A percentile compares a stretch with the other conserved stretches of the same genome.
These are phyloP conservation scores for Leucopternis melanops DNA, from an alignment of 2,113 vertebrate species.

Conservation along the genomic window DNA sequence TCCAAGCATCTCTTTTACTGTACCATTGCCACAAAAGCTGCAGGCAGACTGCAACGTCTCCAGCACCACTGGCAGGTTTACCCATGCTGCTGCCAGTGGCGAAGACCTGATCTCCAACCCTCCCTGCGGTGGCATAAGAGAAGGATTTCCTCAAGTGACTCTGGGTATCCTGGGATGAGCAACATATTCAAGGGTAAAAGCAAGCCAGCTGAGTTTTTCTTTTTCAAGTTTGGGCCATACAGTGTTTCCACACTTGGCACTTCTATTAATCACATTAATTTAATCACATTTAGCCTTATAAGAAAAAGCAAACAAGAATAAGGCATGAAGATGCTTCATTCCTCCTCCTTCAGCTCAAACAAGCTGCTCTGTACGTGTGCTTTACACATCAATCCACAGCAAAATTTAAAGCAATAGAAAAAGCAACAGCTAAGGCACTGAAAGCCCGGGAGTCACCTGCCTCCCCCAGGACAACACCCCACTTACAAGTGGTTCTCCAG, in stretches of 20 bases:
- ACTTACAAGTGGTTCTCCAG: not conserved
- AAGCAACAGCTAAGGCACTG: not conserved
- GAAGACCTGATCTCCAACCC: not conserved
- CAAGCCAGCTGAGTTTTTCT: not conserved
- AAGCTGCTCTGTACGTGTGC: not conserved
- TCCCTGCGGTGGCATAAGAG: accelerated
- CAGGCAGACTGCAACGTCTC: not conserved
- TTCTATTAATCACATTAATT: not conserved
- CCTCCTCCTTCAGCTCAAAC: not conserved
- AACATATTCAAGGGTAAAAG: not conserved
- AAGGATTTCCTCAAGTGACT: not conserved
- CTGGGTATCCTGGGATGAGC: not conserved
- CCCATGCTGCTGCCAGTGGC: not conserved
- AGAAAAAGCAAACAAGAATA: not conserved
- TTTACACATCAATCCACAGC: not conserved
- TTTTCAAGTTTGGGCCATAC: not conserved
- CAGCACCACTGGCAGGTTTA: not conserved
- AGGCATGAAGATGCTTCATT: not conserved
- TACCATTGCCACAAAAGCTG: not conserved
- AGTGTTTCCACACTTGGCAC: not conserved
- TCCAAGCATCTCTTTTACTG: not conserved
- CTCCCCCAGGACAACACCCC: not conserved
- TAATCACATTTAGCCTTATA: not conserved
- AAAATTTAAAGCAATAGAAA: not conserved
- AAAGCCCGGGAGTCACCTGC: not conserved